Evolutionary conservation across 1,140 invertebrate species (phyloP), one percentile per base, ranked within the genome.

Genomic region (Bombus turneri): DNA sequence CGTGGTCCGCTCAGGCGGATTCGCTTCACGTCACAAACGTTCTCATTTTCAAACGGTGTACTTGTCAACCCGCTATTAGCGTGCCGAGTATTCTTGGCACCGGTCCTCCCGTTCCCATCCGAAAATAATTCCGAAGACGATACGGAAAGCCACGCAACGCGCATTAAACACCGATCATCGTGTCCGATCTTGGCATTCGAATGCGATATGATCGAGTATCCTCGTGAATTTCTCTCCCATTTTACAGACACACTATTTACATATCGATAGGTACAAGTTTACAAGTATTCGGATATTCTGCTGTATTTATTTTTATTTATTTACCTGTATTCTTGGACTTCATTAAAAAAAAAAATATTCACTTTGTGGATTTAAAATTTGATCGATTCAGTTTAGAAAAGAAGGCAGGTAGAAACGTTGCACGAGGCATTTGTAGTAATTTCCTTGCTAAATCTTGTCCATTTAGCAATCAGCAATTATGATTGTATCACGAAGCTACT

Each of bases 41-140:
- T 73, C 71, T 47, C 71, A 47, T 73, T 73, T 47, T 73, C 41
- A n/a, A 31, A 18, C 71, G 71, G 71, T 73, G 71, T 73, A 73
- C 71, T 73, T 73, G 71, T 73, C 71, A 73, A 73, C 13, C 71
- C 15, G n/a, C 71, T 73, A 73, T 47, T 73, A 73, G 71, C 71
- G 41, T 47, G 39, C 15, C 71, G 71, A 47, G 39, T 73, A 73
- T 73, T 73, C 71, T 47, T 73, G 71, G 71, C 71, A 73, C 41
- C 71, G 41, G 41, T 31, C 3, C 41, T 43, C 39, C n/a, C 41
- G 71, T 73, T 43, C 71, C 37, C 41, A n/a, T 76, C 34, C 53
- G 12, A 76, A 76, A 57, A 37, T 59, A 59, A 37, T 43, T 59
- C 13, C 34, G 34, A 59, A 59, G 39, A 43, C 71, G 71, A 73